A percentile compares a stretch with the other conserved stretches of the same genome.
Evolutionary conservation across 2,797 vertebrate genomes (phyloP).

Genomic region (Tapirus indicus): DNA sequence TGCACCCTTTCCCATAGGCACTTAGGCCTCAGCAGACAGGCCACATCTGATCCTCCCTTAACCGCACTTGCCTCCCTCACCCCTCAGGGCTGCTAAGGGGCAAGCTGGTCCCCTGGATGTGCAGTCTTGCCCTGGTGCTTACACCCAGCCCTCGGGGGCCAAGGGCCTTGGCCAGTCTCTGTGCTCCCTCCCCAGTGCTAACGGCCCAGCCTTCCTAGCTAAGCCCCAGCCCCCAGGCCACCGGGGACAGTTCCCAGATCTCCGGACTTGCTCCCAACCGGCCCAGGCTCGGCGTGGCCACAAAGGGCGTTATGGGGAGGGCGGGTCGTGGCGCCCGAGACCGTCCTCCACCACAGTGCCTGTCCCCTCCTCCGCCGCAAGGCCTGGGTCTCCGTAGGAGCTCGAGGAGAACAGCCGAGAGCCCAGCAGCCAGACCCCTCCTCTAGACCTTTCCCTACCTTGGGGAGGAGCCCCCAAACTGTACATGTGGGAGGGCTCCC

Average conservation of each 20-base stretch:
- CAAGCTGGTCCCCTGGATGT: not conserved
- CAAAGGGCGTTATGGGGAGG: not conserved
- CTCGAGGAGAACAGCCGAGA: not conserved
- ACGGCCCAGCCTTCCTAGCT: not conserved
- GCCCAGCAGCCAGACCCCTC: not conserved
- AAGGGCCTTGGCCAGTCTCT: not conserved
- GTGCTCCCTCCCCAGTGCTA: not conserved
- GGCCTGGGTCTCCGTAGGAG: not conserved
- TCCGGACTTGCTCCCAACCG: not conserved
- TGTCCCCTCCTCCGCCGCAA: not conserved
- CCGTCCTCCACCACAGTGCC: fast-evolving
- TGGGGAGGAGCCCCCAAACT: slow-evolving; percentile 46
- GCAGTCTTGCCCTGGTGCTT: not conserved
- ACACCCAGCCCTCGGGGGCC: not conserved
- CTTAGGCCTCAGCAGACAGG: not conserved
- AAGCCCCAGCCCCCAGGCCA: not conserved
- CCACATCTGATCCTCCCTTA: not conserved
- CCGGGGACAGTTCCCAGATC: not conserved
- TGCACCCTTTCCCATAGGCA: not conserved
- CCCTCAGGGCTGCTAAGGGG: not conserved
- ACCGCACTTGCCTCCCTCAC: not conserved
- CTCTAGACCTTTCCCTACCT: not conserved
- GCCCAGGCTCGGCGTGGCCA: not conserved
- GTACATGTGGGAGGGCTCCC: not conserved
- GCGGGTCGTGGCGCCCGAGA: fast-evolving